Percentiles rank a stretch among this genome's conserved stretches.
phyloP scores from a whole-genome alignment of 2,797 vertebrate genomes.

The Fistularia commersonii region DNA sequence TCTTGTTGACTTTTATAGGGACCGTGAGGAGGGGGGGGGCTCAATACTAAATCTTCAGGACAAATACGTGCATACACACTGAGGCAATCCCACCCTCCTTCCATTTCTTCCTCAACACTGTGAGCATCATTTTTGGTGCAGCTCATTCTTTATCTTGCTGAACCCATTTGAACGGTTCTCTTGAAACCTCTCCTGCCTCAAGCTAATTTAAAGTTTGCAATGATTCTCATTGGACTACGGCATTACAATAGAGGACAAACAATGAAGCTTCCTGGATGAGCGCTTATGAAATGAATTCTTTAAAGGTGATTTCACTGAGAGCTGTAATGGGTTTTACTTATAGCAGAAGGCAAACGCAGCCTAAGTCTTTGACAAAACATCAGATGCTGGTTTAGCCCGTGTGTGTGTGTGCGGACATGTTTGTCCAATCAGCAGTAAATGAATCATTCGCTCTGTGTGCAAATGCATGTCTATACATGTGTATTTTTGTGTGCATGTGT shows the following conservation, averaged over 20 bases:
- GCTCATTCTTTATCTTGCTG: slow-evolving; percentile 15
- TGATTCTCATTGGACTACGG: slow-evolving; percentile 56
- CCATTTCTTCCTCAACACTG: neutral
- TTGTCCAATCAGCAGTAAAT: slow-evolving; percentile 61
- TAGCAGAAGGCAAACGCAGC: slow-evolving; percentile 51
- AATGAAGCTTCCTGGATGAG: slow-evolving; percentile 45
- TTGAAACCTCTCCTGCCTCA: slow-evolving; percentile 30
- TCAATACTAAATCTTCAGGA: slow-evolving; percentile 40
- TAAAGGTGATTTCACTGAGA: slow-evolving; percentile 50
- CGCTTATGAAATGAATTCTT: slow-evolving; percentile 43
- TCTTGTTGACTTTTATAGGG: slow-evolving; percentile 52
- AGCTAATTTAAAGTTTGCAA: slow-evolving; percentile 47
- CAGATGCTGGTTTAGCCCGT: slow-evolving; percentile 56
- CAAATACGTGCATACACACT: slow-evolving; percentile 12
- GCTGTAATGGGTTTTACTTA: slow-evolving; percentile 49
- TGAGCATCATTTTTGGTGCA: slow-evolving; percentile 12
- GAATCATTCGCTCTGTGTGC: slow-evolving; percentile 45
- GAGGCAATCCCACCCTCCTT: slow-evolving; percentile 11
- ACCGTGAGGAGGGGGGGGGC: slow-evolving; percentile 23
- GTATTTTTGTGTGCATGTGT: slow-evolving; percentile 27
- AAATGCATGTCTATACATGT: slow-evolving; percentile 38
- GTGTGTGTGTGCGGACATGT: slow-evolving; percentile 69
- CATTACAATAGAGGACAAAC: slow-evolving; percentile 38
- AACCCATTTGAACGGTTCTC: slow-evolving; percentile 36
- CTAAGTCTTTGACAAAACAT: slow-evolving; percentile 66